Percentiles rank a stretch among this genome's conserved stretches.
phyloP scores from a whole-genome alignment of 2,888 invertebrate genomes.

The Venusia cambrica region DNA sequence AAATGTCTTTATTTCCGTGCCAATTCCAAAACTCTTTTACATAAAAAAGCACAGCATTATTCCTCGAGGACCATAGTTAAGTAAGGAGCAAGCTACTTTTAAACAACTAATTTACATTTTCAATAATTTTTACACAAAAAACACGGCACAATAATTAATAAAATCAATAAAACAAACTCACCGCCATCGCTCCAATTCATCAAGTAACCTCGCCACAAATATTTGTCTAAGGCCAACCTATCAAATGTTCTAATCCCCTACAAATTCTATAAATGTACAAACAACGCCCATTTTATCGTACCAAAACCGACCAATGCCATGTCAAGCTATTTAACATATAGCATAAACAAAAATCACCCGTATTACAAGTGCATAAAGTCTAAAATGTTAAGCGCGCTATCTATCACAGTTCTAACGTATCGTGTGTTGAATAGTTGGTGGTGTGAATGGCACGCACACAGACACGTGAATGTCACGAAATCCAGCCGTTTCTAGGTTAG shows the following conservation, averaged over 20 bases:
- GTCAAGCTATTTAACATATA: conserved; percentile 45
- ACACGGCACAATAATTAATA: background rate
- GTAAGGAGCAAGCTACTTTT: no score
- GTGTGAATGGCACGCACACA: conserved; percentile 54
- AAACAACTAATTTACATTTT: background rate
- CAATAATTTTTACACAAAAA: background rate
- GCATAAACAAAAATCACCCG: conserved; percentile 34
- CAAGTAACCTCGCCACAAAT: conserved; percentile 10
- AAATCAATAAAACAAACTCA: conserved; percentile 7
- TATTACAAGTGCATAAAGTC: conserved; percentile 31
- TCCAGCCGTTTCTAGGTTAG: conserved; percentile 77
- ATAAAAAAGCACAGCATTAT: no score
- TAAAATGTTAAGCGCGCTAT: conserved; percentile 25
- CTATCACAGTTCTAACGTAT: conserved; percentile 20
- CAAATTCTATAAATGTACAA: conserved; percentile 52
- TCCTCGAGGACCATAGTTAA: no score
- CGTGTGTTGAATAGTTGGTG: conserved; percentile 49
- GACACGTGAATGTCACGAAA: conserved; percentile 71
- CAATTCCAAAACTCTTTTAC: no score
- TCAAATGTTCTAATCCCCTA: conserved; percentile 22
- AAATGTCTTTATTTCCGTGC: no score
- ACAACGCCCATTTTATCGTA: conserved; percentile 72
- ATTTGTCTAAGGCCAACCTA: conserved; percentile 23
- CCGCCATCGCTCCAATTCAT: conserved; percentile 3
- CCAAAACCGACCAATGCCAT: conserved; percentile 75